phyloP scores from a whole-genome alignment of 2,113 vertebrate genomes.

The Sturnira hondurensis region DNA sequence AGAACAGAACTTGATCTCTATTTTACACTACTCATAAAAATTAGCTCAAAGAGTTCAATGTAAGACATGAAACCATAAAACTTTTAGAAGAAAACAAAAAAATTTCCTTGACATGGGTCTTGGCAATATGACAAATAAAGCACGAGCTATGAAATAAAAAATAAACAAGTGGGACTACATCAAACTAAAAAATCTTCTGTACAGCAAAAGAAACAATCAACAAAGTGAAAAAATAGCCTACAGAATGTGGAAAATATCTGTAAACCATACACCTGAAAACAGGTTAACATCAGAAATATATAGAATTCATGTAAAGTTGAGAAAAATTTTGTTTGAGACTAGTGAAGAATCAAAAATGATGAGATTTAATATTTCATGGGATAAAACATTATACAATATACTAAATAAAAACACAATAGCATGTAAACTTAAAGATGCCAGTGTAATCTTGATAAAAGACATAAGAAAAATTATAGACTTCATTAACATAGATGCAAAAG shows the following conservation, averaged over 20 bases:
- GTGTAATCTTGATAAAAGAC: neutral
- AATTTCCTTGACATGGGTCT: neutral
- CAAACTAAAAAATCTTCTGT: neutral
- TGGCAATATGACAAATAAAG: neutral
- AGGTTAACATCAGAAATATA: neutral
- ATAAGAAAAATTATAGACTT: neutral
- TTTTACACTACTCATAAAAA: neutral
- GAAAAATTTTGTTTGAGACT: constrained; percentile 12
- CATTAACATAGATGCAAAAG: neutral
- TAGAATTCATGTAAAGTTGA: neutral
- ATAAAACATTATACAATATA: neutral
- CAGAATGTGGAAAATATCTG: neutral
- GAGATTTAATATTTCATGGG: neutral
- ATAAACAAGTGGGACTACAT: neutral
- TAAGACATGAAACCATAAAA: neutral
- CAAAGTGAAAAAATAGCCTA: neutral
- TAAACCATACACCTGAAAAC: neutral
- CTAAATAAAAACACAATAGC: neutral
- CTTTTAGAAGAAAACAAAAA: neutral
- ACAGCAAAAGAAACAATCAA: neutral
- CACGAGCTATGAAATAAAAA: neutral
- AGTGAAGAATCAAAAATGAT: neutral
- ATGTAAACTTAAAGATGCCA: neutral
- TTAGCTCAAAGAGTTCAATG: neutral
- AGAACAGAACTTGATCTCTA: neutral